phyloP scores from a whole-genome alignment of 2,113 vertebrate genomes.

The Misgurnus anguillicaudatus region DNA sequence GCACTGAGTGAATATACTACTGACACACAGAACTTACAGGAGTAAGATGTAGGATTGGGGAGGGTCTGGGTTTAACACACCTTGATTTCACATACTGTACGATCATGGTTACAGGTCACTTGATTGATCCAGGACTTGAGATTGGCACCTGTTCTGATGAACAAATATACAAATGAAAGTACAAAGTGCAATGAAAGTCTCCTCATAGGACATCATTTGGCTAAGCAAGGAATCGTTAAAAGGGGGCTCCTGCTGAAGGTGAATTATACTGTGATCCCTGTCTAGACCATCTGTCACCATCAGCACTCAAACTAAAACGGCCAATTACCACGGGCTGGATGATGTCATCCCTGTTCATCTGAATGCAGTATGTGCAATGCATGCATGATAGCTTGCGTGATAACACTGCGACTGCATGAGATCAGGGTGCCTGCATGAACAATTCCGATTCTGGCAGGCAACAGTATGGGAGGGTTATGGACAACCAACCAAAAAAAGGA shows the following conservation, averaged over 20 bases:
- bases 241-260: slow-evolving; percentile 50
- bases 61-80: neutral
- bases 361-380: slow-evolving; percentile 28
- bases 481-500: slow-evolving; percentile 60
- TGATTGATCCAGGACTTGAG: slow-evolving; percentile 23
- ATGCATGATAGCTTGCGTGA: neutral
- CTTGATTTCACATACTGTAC: neutral
- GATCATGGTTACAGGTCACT: slow-evolving; percentile 54
- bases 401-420: slow-evolving; percentile 31
- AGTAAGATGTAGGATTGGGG: neutral
- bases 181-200: slow-evolving; percentile 50
- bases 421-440: slow-evolving; percentile 42
- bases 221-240: neutral
- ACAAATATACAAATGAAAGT: too few species aligned
- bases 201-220: slow-evolving; percentile 68
- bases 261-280: slow-evolving; percentile 28
- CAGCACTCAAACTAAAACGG: slow-evolving; percentile 40
- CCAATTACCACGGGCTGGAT: slow-evolving; percentile 62
- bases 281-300: slow-evolving; percentile 54
- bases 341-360: slow-evolving; percentile 62
- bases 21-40: slow-evolving; percentile 22
- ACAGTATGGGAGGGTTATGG: slow-evolving; percentile 58
- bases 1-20: slow-evolving; percentile 34
- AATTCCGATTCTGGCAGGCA: slow-evolving; percentile 49
- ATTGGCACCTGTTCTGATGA: slow-evolving; percentile 39